Base-by-base conservation (phyloP, 2,113 vertebrate species). In the Marcusenius ussheri region DNA sequence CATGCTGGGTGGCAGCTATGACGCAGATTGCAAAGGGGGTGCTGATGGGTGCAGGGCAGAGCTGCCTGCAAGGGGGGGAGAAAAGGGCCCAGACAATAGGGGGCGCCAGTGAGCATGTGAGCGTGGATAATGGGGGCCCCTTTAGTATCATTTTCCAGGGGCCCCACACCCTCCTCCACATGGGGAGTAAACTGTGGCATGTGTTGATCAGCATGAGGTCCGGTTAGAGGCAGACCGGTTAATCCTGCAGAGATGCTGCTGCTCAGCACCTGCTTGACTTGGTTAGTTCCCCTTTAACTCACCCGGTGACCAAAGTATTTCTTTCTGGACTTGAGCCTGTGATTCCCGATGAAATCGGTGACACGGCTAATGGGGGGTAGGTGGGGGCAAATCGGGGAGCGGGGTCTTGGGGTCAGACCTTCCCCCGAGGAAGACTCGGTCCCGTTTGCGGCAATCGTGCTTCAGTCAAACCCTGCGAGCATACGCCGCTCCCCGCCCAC, bases 401-500 rank as follows among this genome's bases (percentile, higher is more conserved):
- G 3, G 49, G 11, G n/a, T 21, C 86, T 15, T 6, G 4, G 24
- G 27, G 49, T 27, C 50, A 19, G 0, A n/a, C 49, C 21, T 49
- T 27, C 85, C 89, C 91, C 90, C 83, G 70, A 11, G 35, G 21
- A 47, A 39, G 90, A 50, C 87, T 88, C 87, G 19, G 39, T 85
- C 21, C 70, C 56, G 39, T 66, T 62, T 39, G 45, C 47, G 42
- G 50, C 35, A 6, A 15, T n/a, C 47, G 74, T 58, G 91, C 91
- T 90, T 31, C 89, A 66, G 90, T 5, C 89, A 49, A 89, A 89
- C 89, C 88, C 92, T 90, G 85, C 90, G 0, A 50, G 90, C 91
- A 89, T 91, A 91, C 91, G 89, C 92, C 88, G 91, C 89, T 90
- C 90, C 5, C 80, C 91, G 17, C 92, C 91, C 84, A 94, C 93